A percentile compares a stretch with the other conserved stretches of the same genome.
These are phyloP conservation scores for Halichondria panicea DNA, from an alignment of 37 sponge, comb jelly and placozoan genomes.

Conservation along the genomic window DNA sequence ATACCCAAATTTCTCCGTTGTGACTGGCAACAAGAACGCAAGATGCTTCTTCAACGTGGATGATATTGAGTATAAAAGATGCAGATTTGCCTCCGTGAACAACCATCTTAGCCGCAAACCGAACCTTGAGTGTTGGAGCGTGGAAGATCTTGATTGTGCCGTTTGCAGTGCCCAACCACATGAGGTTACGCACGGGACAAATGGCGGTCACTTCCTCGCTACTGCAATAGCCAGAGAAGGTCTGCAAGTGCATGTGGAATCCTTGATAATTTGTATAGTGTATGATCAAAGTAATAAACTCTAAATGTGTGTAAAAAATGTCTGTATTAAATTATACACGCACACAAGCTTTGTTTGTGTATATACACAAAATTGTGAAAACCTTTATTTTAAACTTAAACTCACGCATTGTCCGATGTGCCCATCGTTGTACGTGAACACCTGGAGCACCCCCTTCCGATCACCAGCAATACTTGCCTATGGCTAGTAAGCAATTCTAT, in stretches of 20 bases:
- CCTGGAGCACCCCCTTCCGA: slow-evolving; percentile 65
- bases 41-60: slow-evolving; percentile 30
- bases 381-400: background rate
- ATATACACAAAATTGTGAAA: background rate
- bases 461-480: slow-evolving; percentile 23
- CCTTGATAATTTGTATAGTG: too few species aligned
- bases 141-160: slow-evolving; percentile 26
- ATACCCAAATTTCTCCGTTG: slow-evolving; percentile 31
- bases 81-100: background rate
- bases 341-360: background rate
- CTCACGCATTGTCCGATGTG: slow-evolving; percentile 57
- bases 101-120: background rate
- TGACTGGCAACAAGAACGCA: slow-evolving; percentile 31
- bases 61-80: slow-evolving; percentile 29
- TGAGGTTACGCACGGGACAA: slow-evolving; percentile 28
- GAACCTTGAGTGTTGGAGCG: slow-evolving; percentile 6
- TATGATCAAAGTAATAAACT: too few species aligned
- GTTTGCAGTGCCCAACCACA: slow-evolving; percentile 55
- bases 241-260: background rate
- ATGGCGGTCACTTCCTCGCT: slow-evolving; percentile 40
- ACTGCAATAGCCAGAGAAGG: slow-evolving; percentile 12
- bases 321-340: too few species aligned
- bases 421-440: slow-evolving; percentile 60
- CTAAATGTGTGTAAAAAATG: too few species aligned
- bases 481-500: background rate